phyloP scores from a whole-genome alignment of 2,888 invertebrate genomes.

The Hyppa rectilinea region DNA sequence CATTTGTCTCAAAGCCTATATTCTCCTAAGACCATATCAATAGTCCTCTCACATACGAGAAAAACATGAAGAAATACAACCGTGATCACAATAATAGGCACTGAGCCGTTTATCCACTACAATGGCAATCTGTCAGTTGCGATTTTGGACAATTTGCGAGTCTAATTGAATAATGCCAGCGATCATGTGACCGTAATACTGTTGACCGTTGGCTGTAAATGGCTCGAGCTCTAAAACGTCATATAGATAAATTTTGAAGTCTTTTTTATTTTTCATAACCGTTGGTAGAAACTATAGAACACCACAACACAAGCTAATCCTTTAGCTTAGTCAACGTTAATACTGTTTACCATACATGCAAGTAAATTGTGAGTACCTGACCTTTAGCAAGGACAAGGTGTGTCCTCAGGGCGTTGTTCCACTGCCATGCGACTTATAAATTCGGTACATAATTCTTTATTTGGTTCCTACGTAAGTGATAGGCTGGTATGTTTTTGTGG shows the following conservation, averaged over 20 bases:
- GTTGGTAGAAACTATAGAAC: neutral
- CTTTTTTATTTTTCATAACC: neutral
- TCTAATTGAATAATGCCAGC: slow-evolving; percentile 76
- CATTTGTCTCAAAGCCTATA: neutral
- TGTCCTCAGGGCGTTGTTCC: neutral
- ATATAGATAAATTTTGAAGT: neutral
- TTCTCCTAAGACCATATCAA: slow-evolving; percentile 8
- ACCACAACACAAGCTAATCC: neutral
- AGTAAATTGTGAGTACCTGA: neutral
- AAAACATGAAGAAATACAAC: slow-evolving; percentile 52
- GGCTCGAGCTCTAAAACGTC: slow-evolving; percentile 11
- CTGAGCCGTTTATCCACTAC: slow-evolving; percentile 71
- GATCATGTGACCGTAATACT: slow-evolving; percentile 57
- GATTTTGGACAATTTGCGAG: slow-evolving; percentile 76
- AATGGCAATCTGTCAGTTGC: slow-evolving; percentile 70
- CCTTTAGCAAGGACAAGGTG: neutral
- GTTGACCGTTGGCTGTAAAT: slow-evolving; percentile 35
- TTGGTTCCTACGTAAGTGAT: neutral
- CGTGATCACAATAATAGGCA: slow-evolving; percentile 49
- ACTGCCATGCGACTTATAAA: neutral
- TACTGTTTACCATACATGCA: neutral
- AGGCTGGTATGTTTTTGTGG: neutral
- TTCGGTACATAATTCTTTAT: neutral
- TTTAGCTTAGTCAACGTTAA: neutral
- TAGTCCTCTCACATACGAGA: slow-evolving; percentile 29